These are phyloP conservation scores for Meandrusa payeni DNA, from an alignment of 2,888 invertebrate genomes.

Conservation along the genomic window DNA sequence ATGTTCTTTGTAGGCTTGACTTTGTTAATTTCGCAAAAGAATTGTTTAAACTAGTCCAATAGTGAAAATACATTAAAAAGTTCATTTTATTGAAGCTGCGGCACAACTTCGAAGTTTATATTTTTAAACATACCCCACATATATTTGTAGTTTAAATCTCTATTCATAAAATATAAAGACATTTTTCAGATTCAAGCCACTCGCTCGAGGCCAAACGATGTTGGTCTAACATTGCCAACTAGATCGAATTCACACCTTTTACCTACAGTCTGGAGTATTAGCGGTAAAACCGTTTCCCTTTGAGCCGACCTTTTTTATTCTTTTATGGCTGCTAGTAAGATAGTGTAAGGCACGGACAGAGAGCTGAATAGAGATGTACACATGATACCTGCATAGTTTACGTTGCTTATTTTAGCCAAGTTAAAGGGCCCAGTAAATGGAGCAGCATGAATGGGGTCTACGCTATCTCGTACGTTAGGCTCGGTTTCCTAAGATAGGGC, in stretches of 20 bases:
- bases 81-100: no score
- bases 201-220: conserved; percentile 9
- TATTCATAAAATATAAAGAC: neutral
- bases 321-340: conserved; percentile 52
- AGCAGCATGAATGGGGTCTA: conserved; percentile 50
- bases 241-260: conserved; percentile 57
- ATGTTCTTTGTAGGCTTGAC: no score
- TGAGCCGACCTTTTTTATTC: conserved; percentile 55
- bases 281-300: conserved; percentile 43
- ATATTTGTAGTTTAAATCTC: no score
- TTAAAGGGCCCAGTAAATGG: conserved; percentile 65
- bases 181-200: conserved; percentile 23
- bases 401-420: conserved; percentile 65
- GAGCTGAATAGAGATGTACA: conserved; percentile 72
- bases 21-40: no score
- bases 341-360: conserved; percentile 58
- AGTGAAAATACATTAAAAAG: no score
- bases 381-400: conserved; percentile 74
- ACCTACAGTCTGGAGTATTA: conserved; percentile 54
- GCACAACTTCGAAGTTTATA: no score
- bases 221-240: conserved; percentile 21
- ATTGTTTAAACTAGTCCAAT: no score
- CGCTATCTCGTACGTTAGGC: conserved; percentile 60
- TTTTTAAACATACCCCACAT: no score
- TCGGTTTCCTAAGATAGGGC: no score